Evolutionary conservation across 2,888 invertebrate genomes (phyloP), one percentile per base, ranked within the genome.

Genomic region (Eledone cirrhosa): DNA sequence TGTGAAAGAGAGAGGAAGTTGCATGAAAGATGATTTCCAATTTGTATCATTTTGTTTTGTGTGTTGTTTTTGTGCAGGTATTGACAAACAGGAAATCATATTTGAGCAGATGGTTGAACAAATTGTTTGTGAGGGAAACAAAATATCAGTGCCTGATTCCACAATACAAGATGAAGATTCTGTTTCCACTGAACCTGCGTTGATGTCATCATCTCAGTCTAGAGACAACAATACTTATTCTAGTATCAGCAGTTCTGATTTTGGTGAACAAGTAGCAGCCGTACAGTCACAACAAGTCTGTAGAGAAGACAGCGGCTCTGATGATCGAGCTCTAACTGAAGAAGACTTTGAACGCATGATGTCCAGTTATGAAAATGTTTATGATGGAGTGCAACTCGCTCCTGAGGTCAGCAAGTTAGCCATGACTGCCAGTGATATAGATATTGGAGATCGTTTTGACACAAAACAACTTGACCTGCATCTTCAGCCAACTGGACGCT

Each of bases 151-250:
- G 2, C 11, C 72, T 22, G 72, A 72, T 41, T 22, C 72, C n/a
- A 41, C 24, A 31, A 31, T 72, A 41, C 33, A 47, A 24, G 77
- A 77, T 78, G 82, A 82, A 24, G 80, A 65, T 27, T 86, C 80
- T 31, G 83, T 83, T 24, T 86, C 87, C 14, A 87, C 86, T 80
- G 86, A 87, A 75, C 83, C 82, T 75, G 86, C 87, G 84, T 85
- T 82, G 84, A 87, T 84, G 81, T 86, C 90, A 82, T 88, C 87
- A 47, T 89, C 90, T 81, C 87, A 87, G 31, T 89, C 89, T 19
- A 88, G 85, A 29, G 88, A 87, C 77, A 89, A 82, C 77, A 84
- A 85, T 78, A 85, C 85, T 13, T 83, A 84, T 63, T 85, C 86
- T 0, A 86, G 83, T 41, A 78, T 86, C 77, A 85, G 86, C 78